Evolutionary conservation across 2,888 invertebrate genomes (phyloP), one percentile per base, ranked within the genome.

Genomic region (Antitype chi): DNA sequence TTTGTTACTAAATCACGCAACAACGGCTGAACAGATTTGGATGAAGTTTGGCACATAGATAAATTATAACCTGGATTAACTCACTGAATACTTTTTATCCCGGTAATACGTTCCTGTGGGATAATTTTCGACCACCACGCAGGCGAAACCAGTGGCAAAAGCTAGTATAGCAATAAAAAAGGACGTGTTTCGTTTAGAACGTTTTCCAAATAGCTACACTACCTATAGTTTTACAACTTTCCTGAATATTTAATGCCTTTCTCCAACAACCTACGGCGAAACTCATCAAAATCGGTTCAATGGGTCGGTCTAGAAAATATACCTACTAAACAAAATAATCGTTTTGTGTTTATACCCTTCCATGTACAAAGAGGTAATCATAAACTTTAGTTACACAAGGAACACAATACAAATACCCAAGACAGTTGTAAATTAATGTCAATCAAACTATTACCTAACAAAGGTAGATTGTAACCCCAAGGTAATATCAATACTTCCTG

Each of bases 401-500:
- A 47, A 32, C 53, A 47, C 20, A 25, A 66, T 15, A 49, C 57
- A 60, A 52, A 68, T 69, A 43, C 59, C 47, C 43, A 15, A 80
- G 66, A 72, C 64, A 57, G 55, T n/a, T 80, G 32, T 59, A 81
- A 81, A 74, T 68, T 49, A 60, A 60, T 81, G 63, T 70, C 81
- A 67, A 85, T 81, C 72, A 81, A 76, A 73, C 77, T 73, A 57
- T 70, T 59, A n/a, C 17, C n/a, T 17, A 64, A 68, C 59, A 60
- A 72, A 55, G 62, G 62, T 59, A 60, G 13, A n/a, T 9, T 62
- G 49, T 32, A 67, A 23, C 55, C 59, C n/a, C 47, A 25, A 75
- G 55, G 25, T 64, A 60, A 73, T 68, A 70, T 73, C 49, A 85
- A 76, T 60, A 63, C 8, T 43, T 60, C 55, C 55, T 23, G 23